Evolutionary conservation across 2,113 vertebrate species (phyloP).

Genomic region (Neopipo cinnamomea): DNA sequence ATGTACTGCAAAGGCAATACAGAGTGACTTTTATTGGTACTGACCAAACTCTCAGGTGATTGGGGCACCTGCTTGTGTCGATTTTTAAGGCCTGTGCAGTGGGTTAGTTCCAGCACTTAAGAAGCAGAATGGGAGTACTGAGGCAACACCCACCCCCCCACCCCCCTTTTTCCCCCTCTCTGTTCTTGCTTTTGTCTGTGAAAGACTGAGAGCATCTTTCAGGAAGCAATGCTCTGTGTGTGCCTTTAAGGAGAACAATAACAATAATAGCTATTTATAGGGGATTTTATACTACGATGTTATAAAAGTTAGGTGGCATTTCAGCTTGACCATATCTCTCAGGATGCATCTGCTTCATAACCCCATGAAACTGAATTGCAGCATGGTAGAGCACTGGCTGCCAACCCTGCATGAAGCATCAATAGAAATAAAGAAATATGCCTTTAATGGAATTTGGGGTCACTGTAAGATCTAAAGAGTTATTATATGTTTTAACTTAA

Average conservation of each 20-base stretch:
- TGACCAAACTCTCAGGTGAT: constrained; percentile 33
- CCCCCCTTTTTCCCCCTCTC: fast-evolving
- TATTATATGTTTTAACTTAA: not conserved
- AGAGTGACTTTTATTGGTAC: constrained; percentile 50
- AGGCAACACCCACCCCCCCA: not conserved
- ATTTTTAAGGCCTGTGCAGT: not conserved
- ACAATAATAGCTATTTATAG: not conserved
- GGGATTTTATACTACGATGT: not conserved
- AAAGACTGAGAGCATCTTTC: not conserved
- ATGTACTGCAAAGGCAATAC: constrained; percentile 25
- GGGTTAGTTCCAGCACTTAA: not conserved
- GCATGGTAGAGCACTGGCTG: not conserved
- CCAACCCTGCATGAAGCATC: not conserved
- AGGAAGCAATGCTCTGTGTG: not conserved
- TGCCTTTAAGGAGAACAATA: not conserved
- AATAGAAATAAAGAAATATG: not conserved
- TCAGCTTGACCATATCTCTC: not conserved
- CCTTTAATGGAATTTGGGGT: not conserved
- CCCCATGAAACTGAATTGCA: not conserved
- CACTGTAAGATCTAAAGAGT: not conserved
- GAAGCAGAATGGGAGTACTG: not conserved
- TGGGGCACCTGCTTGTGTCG: constrained; percentile 13
- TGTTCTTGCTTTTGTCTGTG: not conserved
- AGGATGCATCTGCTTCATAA: not conserved
- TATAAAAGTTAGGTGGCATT: not conserved